Evolutionary conservation across 1,140 invertebrate genomes (phyloP).

Genomic region (Drosophila sp.): DNA sequence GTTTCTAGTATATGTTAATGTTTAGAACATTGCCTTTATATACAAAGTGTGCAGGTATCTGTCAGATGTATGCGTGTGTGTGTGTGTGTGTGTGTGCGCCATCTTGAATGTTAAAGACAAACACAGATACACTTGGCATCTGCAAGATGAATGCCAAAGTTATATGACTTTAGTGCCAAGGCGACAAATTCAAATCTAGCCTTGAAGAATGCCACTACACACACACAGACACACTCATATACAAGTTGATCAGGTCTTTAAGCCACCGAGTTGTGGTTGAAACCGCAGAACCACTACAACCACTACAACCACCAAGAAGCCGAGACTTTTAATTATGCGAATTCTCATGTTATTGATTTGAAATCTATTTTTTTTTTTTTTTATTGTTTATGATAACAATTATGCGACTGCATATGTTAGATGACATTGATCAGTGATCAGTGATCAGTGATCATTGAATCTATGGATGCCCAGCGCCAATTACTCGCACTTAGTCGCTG

Average conservation of each 20-base stretch:
- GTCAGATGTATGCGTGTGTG: constrained; percentile 30
- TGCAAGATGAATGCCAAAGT: constrained; percentile 80
- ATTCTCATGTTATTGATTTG: constrained; percentile 48
- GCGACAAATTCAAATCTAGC: constrained; percentile 76
- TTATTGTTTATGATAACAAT: constrained; percentile 22
- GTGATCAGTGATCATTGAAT: constrained; percentile 13
- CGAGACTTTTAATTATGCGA: constrained; percentile 50
- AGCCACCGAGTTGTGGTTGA: constrained; percentile 69
- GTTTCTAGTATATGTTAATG: constrained; percentile 57
- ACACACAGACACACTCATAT: constrained; percentile 25
- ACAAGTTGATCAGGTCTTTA: constrained; percentile 67
- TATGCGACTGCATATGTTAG: constrained; percentile 1
- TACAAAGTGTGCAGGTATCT: constrained; percentile 7
- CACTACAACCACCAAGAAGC: constrained; percentile 50
- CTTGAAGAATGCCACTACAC: constrained; percentile 62
- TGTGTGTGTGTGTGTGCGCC: constrained; percentile 23
- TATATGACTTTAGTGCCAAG: constrained; percentile 80
- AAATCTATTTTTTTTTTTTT: constrained; percentile 7
- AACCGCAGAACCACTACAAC: constrained; percentile 26
- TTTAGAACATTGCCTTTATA: constrained; percentile 53
- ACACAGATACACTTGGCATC: constrained; percentile 50
- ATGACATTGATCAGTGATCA: constrained; percentile 34
- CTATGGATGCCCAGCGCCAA: constrained; percentile 15
- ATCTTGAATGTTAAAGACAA: constrained; percentile 34
- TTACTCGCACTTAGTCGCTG: constrained; percentile 39